phyloP scores from a whole-genome alignment of 1,140 invertebrate species.

The Tachypleus tridentatus region DNA sequence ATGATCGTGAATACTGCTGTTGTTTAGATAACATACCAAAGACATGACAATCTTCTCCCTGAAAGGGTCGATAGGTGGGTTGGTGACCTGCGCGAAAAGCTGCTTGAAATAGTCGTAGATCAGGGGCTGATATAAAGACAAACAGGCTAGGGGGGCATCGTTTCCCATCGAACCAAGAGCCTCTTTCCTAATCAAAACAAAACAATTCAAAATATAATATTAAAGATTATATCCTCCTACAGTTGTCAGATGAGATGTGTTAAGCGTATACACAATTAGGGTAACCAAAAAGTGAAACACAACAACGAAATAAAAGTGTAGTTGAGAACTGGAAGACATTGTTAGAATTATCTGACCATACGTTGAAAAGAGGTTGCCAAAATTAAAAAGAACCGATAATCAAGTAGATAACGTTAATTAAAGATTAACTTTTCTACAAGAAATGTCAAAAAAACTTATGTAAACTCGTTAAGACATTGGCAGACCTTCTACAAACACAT shows the following conservation, averaged over 20 bases:
- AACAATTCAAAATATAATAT: conserved; percentile 1
- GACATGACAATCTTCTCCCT: conserved; percentile 99
- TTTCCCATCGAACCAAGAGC: conserved; percentile 98
- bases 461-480: too few species aligned
- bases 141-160: conserved; percentile 90
- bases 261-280: neutral
- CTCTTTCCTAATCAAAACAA: conserved; percentile 66
- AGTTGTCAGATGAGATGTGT: neutral
- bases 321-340: too few species aligned
- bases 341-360: too few species aligned
- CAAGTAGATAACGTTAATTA: too few species aligned
- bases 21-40: conserved; percentile 44
- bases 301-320: too few species aligned
- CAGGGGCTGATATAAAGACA: conserved; percentile 87
- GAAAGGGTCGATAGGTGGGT: conserved; percentile 99
- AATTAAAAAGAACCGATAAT: too few species aligned
- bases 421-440: too few species aligned
- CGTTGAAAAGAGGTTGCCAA: too few species aligned
- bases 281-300: neutral
- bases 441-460: too few species aligned
- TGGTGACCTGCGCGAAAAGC: conserved; percentile 98
- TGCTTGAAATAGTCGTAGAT: conserved; percentile 98
- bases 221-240: conserved; percentile 16
- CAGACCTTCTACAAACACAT: too few species aligned
- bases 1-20: too few species aligned